phyloP scores from a whole-genome alignment of 2,113 vertebrate species.

The Laticauda colubrina region DNA sequence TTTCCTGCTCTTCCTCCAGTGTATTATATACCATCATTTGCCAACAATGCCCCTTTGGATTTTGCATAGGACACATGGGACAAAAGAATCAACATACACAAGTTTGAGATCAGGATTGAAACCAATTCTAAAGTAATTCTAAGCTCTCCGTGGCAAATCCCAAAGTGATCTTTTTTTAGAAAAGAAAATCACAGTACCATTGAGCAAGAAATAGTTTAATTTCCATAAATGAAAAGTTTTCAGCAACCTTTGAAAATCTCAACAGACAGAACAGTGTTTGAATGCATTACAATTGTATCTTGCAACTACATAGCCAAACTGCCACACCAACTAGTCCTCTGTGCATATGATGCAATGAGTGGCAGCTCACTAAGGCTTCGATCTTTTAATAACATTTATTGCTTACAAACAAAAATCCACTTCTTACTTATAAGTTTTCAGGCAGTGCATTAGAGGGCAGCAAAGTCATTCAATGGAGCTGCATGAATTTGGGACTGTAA shows the following conservation, averaged over 20 bases:
- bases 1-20: neutral
- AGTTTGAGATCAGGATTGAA: neutral
- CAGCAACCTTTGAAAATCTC: neutral
- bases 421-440: neutral
- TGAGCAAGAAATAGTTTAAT: neutral
- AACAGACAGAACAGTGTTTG: neutral
- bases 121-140: neutral
- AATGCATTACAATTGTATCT: neutral
- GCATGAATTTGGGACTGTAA: neutral
- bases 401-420: neutral
- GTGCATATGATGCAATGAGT: neutral
- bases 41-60: neutral
- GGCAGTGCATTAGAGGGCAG: conserved; percentile 54
- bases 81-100: neutral
- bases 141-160: neutral
- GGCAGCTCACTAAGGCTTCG: neutral
- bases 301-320: neutral
- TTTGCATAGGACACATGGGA: neutral
- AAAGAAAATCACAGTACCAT: neutral
- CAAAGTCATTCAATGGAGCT: conserved; percentile 4
- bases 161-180: neutral
- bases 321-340: neutral
- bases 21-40: neutral
- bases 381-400: neutral
- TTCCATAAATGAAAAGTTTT: neutral